Percentiles rank a stretch among this genome's conserved stretches.
These are phyloP conservation scores for Chrysaora quinquecirrha DNA, from an alignment of 30 jellyfish, hydroid and myxozoan genomes.

Conservation along the genomic window DNA sequence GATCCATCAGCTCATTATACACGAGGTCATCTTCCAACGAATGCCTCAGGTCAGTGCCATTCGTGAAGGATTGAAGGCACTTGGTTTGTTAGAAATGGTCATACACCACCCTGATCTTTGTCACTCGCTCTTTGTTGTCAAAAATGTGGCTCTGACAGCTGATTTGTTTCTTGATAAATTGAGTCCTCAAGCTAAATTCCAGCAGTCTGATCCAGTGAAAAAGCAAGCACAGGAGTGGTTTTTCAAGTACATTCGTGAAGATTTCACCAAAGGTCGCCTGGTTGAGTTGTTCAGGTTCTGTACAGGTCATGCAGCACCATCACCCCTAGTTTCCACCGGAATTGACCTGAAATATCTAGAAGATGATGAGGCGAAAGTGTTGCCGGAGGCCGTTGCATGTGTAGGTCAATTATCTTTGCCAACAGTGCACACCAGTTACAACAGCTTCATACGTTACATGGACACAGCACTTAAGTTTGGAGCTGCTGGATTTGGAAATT, in stretches of 20 bases:
- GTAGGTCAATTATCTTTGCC: not conserved
- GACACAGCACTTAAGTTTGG: not conserved
- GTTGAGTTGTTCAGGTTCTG: not conserved
- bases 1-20: not conserved
- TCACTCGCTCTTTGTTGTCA: not conserved
- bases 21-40: not conserved
- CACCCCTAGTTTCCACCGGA: not conserved
- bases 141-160: not conserved
- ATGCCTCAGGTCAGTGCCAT: not conserved
- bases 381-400: slow-evolving; percentile 17
- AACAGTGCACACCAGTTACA: not conserved
- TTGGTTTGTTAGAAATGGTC: not conserved
- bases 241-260: not conserved
- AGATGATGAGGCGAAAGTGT: slow-evolving; percentile 17
- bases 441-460: not conserved
- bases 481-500: not conserved
- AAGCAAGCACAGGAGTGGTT: not conserved
- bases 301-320: not conserved
- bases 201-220: not conserved
- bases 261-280: not conserved
- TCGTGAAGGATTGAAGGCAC: not conserved
- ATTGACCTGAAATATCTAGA: not conserved
- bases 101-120: not conserved
- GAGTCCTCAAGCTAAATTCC: not conserved
- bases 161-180: not conserved